A percentile compares a stretch with the other conserved stretches of the same genome.
Evolutionary conservation across 2,113 vertebrate genomes (phyloP).

Genomic region (Chaetorhynchus papuensis): DNA sequence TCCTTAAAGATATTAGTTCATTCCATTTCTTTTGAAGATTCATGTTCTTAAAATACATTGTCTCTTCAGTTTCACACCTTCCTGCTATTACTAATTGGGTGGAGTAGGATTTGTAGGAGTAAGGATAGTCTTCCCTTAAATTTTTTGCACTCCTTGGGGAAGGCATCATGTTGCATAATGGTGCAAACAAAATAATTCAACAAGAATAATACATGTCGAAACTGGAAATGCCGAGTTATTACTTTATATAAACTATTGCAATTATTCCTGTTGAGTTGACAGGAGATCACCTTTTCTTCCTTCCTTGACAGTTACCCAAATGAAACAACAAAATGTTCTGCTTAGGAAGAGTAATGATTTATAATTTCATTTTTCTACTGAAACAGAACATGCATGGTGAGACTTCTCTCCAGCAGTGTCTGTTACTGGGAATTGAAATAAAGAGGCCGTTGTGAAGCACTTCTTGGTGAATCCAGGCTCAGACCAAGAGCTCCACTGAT

Average conservation of each 20-base stretch:
- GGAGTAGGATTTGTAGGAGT: background rate
- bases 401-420: background rate
- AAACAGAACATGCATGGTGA: background rate
- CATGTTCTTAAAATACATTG: background rate
- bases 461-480: background rate
- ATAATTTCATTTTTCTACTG: conserved; percentile 1
- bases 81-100: conserved; percentile 36
- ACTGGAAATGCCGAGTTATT: conserved; percentile 65
- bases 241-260: conserved; percentile 63
- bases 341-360: conserved; percentile 40
- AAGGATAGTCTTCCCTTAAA: background rate
- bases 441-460: background rate
- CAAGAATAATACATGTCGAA: conserved; percentile 63
- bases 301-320: conserved; percentile 57
- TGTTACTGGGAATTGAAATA: background rate
- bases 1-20: background rate
- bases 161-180: conserved; percentile 51
- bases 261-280: conserved; percentile 58
- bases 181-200: conserved; percentile 68
- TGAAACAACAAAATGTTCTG: conserved; percentile 32
- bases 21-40: background rate
- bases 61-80: conserved; percentile 20
- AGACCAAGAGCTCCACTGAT: background rate
- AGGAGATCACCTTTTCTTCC: conserved; percentile 58
- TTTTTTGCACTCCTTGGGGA: conserved; percentile 29